Evolutionary conservation across 1,140 invertebrate genomes (phyloP), one percentile per base, ranked within the genome.

Genomic region (Drosophila tani): DNA sequence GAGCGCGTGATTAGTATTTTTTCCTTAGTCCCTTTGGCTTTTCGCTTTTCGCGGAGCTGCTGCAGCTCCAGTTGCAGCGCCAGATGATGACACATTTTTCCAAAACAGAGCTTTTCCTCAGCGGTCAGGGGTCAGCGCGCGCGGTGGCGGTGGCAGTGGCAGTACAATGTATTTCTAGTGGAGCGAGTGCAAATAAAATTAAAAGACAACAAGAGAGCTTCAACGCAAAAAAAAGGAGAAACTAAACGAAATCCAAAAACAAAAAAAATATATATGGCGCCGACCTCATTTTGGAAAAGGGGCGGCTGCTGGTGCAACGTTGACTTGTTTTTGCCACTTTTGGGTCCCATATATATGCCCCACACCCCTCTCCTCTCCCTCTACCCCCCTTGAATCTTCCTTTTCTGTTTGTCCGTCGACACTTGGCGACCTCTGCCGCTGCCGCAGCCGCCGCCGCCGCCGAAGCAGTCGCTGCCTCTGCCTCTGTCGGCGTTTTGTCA

Each of bases 121-220:
- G 58, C 63, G 73, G 79, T 62, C 56, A 59, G 66, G 79, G 41
- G 79, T 81, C 65, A 67, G 63, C 27, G 27, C 27, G 27, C 27
- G 27, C 59, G 49, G 58, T 47, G 63, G 50, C 73, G 64, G 35
- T 51, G 50, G 11, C 47, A 71, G 47, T 19, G 60, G 43, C 79
- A 82, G 69, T 70, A 86, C 83, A 86, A 86, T 86, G 83, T 83
- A 88, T 88, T 88, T 86, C 84, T 88, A 88, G 83, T 87, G 83
- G 81, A 87, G 83, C 76, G 83, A 83, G 66, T 63, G 80, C 84
- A 87, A 87, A 87, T 87, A 87, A 87, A 83, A 87, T 87, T 87
- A 83, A 81, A 87, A 67, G 41, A 68, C 43, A 67, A 64, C 64
- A 67, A 64, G 64, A 64, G 64, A 47, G 64, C 43, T 64, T 67